These are phyloP conservation scores for Pomatostomus ruficeps DNA, from an alignment of 2,113 vertebrate species.

Conservation along the genomic window DNA sequence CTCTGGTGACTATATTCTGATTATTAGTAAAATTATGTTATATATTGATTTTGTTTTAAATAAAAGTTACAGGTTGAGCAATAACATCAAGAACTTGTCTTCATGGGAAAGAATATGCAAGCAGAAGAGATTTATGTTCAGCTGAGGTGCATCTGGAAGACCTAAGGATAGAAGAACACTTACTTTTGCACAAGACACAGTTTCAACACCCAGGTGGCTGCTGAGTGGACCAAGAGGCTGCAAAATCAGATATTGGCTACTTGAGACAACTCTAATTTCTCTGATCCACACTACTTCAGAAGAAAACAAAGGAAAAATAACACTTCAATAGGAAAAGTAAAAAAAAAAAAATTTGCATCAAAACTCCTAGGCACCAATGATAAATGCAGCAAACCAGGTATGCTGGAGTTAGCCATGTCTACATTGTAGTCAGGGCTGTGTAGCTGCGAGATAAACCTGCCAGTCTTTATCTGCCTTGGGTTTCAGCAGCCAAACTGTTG, in stretches of 20 bases:
- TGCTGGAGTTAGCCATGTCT: neutral
- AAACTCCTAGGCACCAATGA: neutral
- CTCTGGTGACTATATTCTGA: neutral
- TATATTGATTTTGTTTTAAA: neutral
- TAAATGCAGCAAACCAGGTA: neutral
- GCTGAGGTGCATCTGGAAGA: neutral
- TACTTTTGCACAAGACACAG: neutral
- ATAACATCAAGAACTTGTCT: neutral
- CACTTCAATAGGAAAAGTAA: neutral
- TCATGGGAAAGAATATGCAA: neutral
- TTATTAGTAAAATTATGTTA: neutral
- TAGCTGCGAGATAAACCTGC: neutral
- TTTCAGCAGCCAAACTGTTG: neutral
- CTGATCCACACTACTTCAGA: neutral
- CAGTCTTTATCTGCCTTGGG: neutral
- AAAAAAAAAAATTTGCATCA: neutral
- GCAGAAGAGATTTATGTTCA: neutral
- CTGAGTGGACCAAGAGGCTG: neutral
- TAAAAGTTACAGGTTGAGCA: neutral
- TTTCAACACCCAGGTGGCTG: neutral
- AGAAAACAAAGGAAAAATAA: neutral
- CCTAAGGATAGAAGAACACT: neutral
- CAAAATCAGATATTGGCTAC: neutral
- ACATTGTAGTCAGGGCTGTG: neutral
- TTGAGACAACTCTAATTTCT: neutral